Evolutionary conservation across 2,797 vertebrate genomes (phyloP).

Genomic region (Takifugu rubripes): DNA sequence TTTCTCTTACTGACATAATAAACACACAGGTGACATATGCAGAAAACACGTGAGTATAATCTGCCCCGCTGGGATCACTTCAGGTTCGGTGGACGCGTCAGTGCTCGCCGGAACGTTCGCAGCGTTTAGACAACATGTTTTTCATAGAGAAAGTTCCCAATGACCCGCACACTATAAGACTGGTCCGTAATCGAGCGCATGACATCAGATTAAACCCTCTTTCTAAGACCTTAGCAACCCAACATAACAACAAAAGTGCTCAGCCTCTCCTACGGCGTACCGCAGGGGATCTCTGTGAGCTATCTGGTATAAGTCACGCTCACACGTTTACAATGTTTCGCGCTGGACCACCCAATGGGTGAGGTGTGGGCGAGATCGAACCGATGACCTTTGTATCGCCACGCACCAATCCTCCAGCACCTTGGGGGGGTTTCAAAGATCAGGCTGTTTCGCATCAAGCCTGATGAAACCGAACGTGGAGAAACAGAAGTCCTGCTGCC

Average conservation of each 20-base stretch:
- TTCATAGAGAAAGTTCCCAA: neutral
- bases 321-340: too few relatives aligned
- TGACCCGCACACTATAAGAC: conserved; percentile 16
- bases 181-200: conserved; percentile 19
- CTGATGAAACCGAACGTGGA: neutral
- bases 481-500: neutral
- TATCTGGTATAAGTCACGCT: too few relatives aligned
- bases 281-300: too few relatives aligned
- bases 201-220: conserved; percentile 41
- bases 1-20: neutral
- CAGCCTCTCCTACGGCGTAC: too few relatives aligned
- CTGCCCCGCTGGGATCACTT: neutral
- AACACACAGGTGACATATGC: neutral
- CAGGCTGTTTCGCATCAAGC: neutral
- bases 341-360: too few relatives aligned
- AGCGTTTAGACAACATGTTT: neutral
- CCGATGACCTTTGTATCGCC: too few relatives aligned
- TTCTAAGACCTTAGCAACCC: conserved; percentile 12
- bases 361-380: too few relatives aligned
- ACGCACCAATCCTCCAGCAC: too few relatives aligned
- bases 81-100: neutral
- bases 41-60: neutral
- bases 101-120: neutral
- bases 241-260: too few relatives aligned
- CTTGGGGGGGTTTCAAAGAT: neutral